Evolutionary conservation across 2,888 invertebrate species (phyloP).

Genomic region (Drosophila niveifrons): DNA sequence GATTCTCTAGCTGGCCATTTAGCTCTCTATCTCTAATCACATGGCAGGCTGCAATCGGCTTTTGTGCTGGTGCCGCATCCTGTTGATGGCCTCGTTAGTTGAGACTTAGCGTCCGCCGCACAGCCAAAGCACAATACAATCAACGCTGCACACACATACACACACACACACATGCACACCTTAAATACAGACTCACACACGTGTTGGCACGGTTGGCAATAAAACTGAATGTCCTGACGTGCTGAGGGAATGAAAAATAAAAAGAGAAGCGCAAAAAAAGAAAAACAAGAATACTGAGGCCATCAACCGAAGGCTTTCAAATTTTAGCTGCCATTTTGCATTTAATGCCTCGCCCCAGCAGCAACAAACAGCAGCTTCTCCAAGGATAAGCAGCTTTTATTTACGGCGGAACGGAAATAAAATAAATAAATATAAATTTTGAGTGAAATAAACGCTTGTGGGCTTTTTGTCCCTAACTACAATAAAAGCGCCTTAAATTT

Average conservation of each 20-base stretch:
- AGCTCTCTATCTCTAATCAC: conserved; percentile 64
- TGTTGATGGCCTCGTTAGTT: conserved; percentile 80
- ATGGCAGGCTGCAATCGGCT: conserved; percentile 76
- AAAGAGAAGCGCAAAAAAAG: conserved; percentile 25
- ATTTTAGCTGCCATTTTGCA: conserved; percentile 59
- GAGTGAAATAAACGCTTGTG: conserved; percentile 34
- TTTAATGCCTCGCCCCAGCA: conserved; percentile 54
- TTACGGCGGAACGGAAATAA: conserved; percentile 28
- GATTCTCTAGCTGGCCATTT: conserved; percentile 1
- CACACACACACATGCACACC: conserved; percentile 9
- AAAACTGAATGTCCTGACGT: conserved; percentile 73
- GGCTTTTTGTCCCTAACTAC: conserved; percentile 18
- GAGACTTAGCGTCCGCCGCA: conserved; percentile 64
- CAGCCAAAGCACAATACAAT: conserved; percentile 66
- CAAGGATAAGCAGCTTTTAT: conserved; percentile 22
- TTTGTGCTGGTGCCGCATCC: conserved; percentile 72
- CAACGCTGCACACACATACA: conserved; percentile 50
- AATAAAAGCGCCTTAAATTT: conserved; percentile 59
- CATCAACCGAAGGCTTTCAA: conserved; percentile 52
- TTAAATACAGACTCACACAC: conserved; percentile 22
- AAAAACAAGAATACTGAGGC: conserved; percentile 7
- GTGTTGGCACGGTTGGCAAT: conserved; percentile 49
- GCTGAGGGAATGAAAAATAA: conserved; percentile 36
- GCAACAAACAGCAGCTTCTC: conserved; percentile 20
- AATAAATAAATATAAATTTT: conserved; percentile 16